These are phyloP conservation scores for Tribolium madens DNA, from an alignment of 1,140 invertebrate species.

Conservation along the genomic window DNA sequence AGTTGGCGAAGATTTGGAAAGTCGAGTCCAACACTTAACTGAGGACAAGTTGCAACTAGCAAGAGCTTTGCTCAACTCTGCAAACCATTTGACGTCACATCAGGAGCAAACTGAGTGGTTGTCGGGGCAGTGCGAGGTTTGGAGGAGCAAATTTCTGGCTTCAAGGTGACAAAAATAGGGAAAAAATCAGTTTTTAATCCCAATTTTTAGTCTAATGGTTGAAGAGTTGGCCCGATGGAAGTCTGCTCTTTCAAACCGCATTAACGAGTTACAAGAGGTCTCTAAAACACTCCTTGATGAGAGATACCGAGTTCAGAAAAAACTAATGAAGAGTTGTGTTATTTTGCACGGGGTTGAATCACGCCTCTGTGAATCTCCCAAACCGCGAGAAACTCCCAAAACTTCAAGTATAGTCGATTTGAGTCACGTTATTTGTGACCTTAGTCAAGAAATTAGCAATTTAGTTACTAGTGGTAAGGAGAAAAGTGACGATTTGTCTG, in stretches of 20 bases:
- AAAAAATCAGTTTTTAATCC: constrained; percentile 23
- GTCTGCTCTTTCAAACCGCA: constrained; percentile 80
- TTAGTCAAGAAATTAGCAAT: constrained; percentile 63
- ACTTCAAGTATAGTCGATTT: constrained; percentile 66
- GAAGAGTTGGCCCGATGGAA: constrained; percentile 91
- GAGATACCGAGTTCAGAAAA: constrained; percentile 76
- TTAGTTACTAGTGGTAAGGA: constrained; percentile 41
- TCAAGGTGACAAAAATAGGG: constrained; percentile 74
- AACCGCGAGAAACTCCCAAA: constrained; percentile 47
- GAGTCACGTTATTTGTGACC: constrained; percentile 60
- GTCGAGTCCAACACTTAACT: constrained; percentile 86
- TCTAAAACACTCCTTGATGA: constrained; percentile 82
- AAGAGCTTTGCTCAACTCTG: constrained; percentile 84
- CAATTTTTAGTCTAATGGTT: constrained; percentile 81
- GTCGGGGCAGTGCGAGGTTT: constrained; percentile 93
- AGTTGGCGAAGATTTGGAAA: constrained; percentile 93
- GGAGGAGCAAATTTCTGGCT: constrained; percentile 95
- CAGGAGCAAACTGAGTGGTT: constrained; percentile 93
- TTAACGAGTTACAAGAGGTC: constrained; percentile 80
- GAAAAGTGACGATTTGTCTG: neutral
- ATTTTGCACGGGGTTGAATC: constrained; percentile 65
- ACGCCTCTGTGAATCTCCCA: constrained; percentile 52
- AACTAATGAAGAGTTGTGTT: constrained; percentile 77
- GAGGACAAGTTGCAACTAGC: constrained; percentile 92
- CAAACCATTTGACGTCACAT: constrained; percentile 85